Evolutionary conservation across 2,888 invertebrate species (phyloP).

Genomic region (Cenopis cana): DNA sequence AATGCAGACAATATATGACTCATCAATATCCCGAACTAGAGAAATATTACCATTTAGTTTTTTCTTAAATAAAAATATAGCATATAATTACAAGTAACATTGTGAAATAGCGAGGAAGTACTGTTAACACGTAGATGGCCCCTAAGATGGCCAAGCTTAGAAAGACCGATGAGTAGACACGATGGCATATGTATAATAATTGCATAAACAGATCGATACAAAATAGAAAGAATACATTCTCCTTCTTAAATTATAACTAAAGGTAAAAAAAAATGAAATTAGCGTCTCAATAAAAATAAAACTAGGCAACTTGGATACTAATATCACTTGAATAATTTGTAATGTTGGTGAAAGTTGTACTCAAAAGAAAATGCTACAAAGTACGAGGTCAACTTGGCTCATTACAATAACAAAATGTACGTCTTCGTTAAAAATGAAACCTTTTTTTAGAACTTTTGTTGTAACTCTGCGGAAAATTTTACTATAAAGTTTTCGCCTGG

Average conservation of each 20-base stretch:
- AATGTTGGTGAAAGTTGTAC: constrained; percentile 15
- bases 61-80: too few species aligned
- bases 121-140: too few species aligned
- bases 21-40: constrained; percentile 9
- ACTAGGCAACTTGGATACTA: not conserved
- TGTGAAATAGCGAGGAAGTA: too few species aligned
- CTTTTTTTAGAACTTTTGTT: constrained; percentile 29
- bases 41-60: constrained; percentile 1
- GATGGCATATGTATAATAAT: too few species aligned
- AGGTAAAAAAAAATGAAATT: too few species aligned
- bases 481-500: constrained; percentile 14
- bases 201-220: too few species aligned
- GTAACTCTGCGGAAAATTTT: constrained; percentile 20
- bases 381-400: constrained; percentile 28
- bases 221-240: not conserved
- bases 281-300: not conserved
- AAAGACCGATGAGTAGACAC: too few species aligned
- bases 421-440: constrained; percentile 26
- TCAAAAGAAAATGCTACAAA: constrained; percentile 9
- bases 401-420: constrained; percentile 40
- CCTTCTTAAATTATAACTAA: too few species aligned
- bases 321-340: constrained; percentile 3
- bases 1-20: constrained; percentile 27
- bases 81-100: too few species aligned
- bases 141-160: too few species aligned